Evolutionary conservation across 1,140 invertebrate genomes (phyloP).

Genomic region (Caerostris extrusa): DNA sequence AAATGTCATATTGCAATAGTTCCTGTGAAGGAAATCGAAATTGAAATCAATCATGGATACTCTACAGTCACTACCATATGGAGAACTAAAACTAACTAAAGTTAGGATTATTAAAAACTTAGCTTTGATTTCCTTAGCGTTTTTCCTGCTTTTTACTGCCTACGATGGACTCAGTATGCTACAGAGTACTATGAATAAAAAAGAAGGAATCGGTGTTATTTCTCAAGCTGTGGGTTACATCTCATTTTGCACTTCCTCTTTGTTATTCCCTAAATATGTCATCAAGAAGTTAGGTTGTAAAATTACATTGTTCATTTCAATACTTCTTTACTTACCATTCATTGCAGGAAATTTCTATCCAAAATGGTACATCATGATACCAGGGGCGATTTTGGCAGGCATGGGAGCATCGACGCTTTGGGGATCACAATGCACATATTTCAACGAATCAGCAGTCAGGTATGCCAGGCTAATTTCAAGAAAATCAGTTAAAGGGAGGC

Average conservation of each 20-base stretch:
- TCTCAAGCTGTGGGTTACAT: slow-evolving; percentile 1
- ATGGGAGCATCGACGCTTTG: not conserved
- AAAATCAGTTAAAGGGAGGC: not conserved
- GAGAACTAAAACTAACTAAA: slow-evolving; percentile 82
- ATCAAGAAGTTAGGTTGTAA: slow-evolving; percentile 62
- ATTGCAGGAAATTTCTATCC: slow-evolving; percentile 63
- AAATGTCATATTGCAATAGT: no score
- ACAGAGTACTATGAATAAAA: slow-evolving; percentile 53
- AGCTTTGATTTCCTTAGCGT: slow-evolving; percentile 90
- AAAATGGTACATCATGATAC: slow-evolving; percentile 19
- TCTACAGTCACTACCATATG: not conserved
- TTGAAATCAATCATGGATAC: not conserved
- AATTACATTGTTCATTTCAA: not conserved
- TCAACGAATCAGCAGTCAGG: slow-evolving; percentile 35
- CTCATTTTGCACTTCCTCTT: not conserved
- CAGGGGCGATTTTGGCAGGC: not conserved
- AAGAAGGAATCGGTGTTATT: not conserved
- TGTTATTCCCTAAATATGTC: slow-evolving; percentile 38
- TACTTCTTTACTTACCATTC: not conserved
- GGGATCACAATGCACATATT: slow-evolving; percentile 54
- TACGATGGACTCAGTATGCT: slow-evolving; percentile 88
- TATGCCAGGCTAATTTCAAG: not conserved
- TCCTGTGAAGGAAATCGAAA: no score
- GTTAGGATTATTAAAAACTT: slow-evolving; percentile 94
- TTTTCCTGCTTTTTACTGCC: slow-evolving; percentile 96